Percentiles rank a stretch among this genome's conserved stretches.
phyloP scores from a whole-genome alignment of 2,113 vertebrate genomes.

The Mormyrus iriodes region DNA sequence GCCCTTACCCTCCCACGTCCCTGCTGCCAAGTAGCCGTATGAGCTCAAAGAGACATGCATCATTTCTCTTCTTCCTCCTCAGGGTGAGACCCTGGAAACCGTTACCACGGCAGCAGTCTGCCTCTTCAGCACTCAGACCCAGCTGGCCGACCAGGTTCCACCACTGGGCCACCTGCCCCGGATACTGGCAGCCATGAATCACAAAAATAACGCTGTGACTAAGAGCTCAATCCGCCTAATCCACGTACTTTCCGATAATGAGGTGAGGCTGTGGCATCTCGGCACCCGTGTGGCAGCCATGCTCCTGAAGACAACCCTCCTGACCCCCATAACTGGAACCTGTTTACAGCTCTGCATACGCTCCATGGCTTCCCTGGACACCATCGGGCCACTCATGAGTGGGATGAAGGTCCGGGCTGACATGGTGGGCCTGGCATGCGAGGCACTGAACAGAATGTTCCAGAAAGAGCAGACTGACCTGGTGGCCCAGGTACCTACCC shows the following conservation, averaged over 20 bases:
- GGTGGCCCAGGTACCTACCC: slow-evolving; percentile 78
- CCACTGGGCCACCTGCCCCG: slow-evolving; percentile 92
- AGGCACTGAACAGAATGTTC: slow-evolving; percentile 96
- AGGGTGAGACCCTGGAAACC: slow-evolving; percentile 94
- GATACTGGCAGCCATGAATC: slow-evolving; percentile 83
- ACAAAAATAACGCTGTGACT: slow-evolving; percentile 89
- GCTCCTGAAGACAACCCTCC: slow-evolving; percentile 11
- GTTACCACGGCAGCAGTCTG: slow-evolving; percentile 89
- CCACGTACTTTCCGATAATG: slow-evolving; percentile 87
- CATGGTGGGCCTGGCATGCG: slow-evolving; percentile 84
- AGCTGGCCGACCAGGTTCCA: slow-evolving; percentile 92
- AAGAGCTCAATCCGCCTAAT: slow-evolving; percentile 92
- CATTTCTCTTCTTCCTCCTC: slow-evolving; percentile 21
- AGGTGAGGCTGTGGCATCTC: slow-evolving; percentile 59
- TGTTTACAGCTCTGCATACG: slow-evolving; percentile 81
- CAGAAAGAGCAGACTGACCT: slow-evolving; percentile 94
- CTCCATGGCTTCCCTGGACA: slow-evolving; percentile 87
- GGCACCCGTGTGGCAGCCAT: neutral
- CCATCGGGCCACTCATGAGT: slow-evolving; percentile 85
- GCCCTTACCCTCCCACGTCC: neutral
- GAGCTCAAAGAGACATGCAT: neutral
- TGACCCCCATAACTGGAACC: neutral
- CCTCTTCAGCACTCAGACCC: slow-evolving; percentile 85
- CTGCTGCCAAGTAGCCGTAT: neutral
- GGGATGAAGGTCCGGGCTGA: slow-evolving; percentile 86